Base-by-base conservation (phyloP, 2,888 invertebrate species). In the Drosophila helvetica region DNA sequence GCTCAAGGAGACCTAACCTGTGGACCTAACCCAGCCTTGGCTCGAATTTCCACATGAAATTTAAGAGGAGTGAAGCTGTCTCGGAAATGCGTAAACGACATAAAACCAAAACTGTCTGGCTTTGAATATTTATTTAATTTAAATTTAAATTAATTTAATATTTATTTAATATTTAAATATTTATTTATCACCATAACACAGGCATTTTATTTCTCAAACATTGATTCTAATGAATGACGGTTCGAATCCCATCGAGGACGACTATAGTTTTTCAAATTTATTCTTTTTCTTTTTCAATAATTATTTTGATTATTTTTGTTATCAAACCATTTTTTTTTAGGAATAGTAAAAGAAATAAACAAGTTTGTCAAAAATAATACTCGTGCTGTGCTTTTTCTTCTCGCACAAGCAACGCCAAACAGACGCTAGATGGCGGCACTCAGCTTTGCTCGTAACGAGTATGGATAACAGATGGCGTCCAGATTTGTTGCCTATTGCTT, bases 401-500 rank as follows among this genome's bases (percentile, higher is more conserved):
- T 5, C 10, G 22, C 50, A 46, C 19, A n/a, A 3, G 6, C 9
- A 38, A 48, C 4, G 1, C 10, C 5, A 15, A 17, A 1, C 18
- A 12, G 17, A 12, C 25, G 15, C 3, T 3, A 62, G 57, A 30
- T n/a, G 56, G 30, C 54, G 46, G 9, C 3, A 8, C 8, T 1
- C 1, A 6, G 2, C 22, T 5, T 50, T 30, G 25, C 3, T 9
- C 4, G 10, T 0, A 1, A 1, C 6, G 0, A 18, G 22, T 10
- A 9, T 9, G 17, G 48, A 43, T 25, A 30, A 48, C 12, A 76
- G 76, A 57, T 69, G 76, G 30, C 77, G 65, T 53, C 10, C 1
- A 0, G 0, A 7, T 22, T 38, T 2, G 6, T 3, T 2, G 2
- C 0, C 1, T 0, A 0, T 15, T 30, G 8, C 17, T 75, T 74